Conservation (phyloP, 2,797 vertebrate genomes). For the Argyrosomus regius region DNA sequence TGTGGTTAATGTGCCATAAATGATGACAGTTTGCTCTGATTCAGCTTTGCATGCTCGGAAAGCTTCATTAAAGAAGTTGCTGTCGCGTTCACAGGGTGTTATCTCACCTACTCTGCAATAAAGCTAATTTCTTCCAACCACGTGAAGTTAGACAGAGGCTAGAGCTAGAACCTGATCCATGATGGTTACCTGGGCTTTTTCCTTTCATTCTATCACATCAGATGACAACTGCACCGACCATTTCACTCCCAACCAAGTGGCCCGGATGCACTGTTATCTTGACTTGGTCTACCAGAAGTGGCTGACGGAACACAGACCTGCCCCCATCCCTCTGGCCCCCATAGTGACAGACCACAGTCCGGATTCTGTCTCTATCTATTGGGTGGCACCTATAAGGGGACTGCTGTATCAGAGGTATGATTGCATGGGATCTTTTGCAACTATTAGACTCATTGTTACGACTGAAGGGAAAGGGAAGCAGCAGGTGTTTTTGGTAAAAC, state of each 20-base stretch:
- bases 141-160: background rate
- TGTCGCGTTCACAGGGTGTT: background rate
- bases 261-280: slow-evolving; percentile 97
- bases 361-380: slow-evolving; percentile 91
- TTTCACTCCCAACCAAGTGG: slow-evolving; percentile 97
- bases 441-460: no score
- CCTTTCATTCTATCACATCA: slow-evolving; percentile 63
- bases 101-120: background rate
- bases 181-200: slow-evolving; percentile 6
- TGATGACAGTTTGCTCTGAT: background rate
- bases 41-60: background rate
- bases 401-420: slow-evolving; percentile 91
- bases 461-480: no score
- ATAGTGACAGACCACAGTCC: slow-evolving; percentile 87
- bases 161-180: slow-evolving; percentile 11
- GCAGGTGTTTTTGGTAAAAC: no score
- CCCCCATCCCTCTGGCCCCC: slow-evolving; percentile 90
- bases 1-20: no score
- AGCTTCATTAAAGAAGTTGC: background rate
- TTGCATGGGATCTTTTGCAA: background rate
- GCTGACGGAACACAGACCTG: slow-evolving; percentile 86
- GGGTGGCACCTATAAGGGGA: slow-evolving; percentile 92
- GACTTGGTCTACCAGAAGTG: slow-evolving; percentile 96
- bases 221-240: slow-evolving; percentile 96
- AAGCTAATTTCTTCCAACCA: slow-evolving; percentile 3